Base-by-base conservation (phyloP, 2,113 vertebrate species). In the Mystacornis crossleyi region DNA sequence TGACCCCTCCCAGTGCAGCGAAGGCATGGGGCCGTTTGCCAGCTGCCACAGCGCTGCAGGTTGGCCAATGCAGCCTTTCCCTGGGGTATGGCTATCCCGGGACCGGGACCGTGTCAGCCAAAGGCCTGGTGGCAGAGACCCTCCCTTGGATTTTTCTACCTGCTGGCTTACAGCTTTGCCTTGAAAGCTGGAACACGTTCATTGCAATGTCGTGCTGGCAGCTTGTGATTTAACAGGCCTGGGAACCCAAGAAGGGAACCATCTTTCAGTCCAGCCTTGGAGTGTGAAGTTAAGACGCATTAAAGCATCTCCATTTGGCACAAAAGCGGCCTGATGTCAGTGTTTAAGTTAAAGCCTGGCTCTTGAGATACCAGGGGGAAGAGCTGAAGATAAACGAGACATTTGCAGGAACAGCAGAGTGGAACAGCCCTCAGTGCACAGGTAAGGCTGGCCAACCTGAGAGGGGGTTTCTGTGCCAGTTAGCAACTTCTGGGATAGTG, bases 41-140 rank as follows among this genome's bases (percentile, higher is more conserved):
- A 51, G 74, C 24, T 69, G 69, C 81, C 66, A 16, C 18, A 24
- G 50, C 2, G 0, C 18, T 0, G 0, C 9, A 0, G 6, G 0
- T 3, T 38, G 42, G 17, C 81, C 2, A 4, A 40, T 38, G 38
- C 23, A 5, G 6, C 16, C 13, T 47, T 26, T 33, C 20, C 45
- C 86, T 53, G 47, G 36, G 5, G 1, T 29, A 1, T 3, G 24
- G n/a, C 12, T 5, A 43, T 2, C 40, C 60, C 55, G 43, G 74
- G 36, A n/a, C 1, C 25, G 26, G 40, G 9, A 10, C 13, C 31
- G 25, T 20, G 14, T 4, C 71, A 91, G 34, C 42, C 71, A 50
- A 42, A 45, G 42, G 61, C 34, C 20, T 48, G 36, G 6, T 21
- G 25, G 6, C 78, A 54, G 13, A 12, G 1, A 16, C 6, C 14